Base-by-base conservation (phyloP, 1,140 invertebrate species). In the Drosophila nasuta region DNA sequence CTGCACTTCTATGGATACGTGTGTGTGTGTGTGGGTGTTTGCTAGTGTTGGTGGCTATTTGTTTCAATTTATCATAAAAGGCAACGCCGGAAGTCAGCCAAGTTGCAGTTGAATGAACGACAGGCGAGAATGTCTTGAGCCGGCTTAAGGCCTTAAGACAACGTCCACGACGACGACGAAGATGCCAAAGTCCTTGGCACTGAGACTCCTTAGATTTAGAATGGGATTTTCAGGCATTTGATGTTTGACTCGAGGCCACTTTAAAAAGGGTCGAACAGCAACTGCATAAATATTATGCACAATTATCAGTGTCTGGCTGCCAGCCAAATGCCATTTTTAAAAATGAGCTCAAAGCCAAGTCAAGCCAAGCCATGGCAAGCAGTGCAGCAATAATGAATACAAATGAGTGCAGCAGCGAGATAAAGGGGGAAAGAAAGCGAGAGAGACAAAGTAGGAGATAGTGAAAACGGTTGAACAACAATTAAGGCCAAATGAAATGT, bases 51-150 rank as follows among this genome's bases (percentile, higher is more conserved):
- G 63, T 88, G 85, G 85, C 85, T 88, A 88, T 88, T 89, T 88
- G 85, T 88, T 88, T 88, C 85, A 88, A 88, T 88, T 88, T 88
- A 88, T 88, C 85, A 88, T 88, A 88, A 85, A 89, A 88, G 81
- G 77, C 85, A 85, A 85, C 85, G 85, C 81, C 85, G 85, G 85
- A 88, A 88, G 85, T 88, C 85, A 88, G 71, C 85, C 75, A 77
- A 89, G 71, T 43, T 88, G 85, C 77, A 88, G 85, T 88, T 88
- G 85, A 88, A 88, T 85, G 85, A 89, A 88, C 85, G 83, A 80
- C 67, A 82, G 65, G 63, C 70, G 62, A 72, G 59, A 54, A 73
- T 64, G 54, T 81, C 81, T 89, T 89, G 70, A 85, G 65, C 66
- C 77, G 56, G 75, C 81, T 88, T 89, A 81, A 56, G 52, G 72